Base-by-base conservation (phyloP, 2,797 vertebrate genomes). In the Pristis pectinata region DNA sequence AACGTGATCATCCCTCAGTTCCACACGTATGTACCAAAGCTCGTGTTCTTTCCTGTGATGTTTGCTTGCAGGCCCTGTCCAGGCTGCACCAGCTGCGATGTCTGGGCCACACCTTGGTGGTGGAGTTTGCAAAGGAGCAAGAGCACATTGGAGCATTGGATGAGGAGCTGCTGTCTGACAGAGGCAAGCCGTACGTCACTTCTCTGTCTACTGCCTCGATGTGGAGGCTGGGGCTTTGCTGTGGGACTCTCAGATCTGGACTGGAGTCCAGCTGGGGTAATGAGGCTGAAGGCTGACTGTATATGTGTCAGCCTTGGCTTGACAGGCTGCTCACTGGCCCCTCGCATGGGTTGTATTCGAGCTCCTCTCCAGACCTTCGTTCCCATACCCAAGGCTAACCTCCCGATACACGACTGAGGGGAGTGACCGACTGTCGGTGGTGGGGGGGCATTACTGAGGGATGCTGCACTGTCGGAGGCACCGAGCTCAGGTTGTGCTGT, bases 61-160 rank as follows among this genome's bases (percentile, higher is more conserved):
- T 67, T 15, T 93, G 53, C 91, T 89, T 91, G 44, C 30, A 99
- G 99, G 98, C 98, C 95, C 96, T 99, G 56, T 96, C 95, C 94
- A 97, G 98, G 95, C 97, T 99, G 27, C 99, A 99, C 96, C 99
- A 99, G 96, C 96, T 99, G 94, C 97, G 98, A 93, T 96, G 99
- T 95, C 96, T 99, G 95, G 97, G 97, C 95, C 98, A 97, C 93
- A 98, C 97, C 0, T 98, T 99, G 94, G 98, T 99, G 83, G 99
- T 97, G 92, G 98, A 99, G 96, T 99, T 98, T 97, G 98, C 98
- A 0, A 99, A 97, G 97, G 98, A 97, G 37, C 98, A 98, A 96
- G 98, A 99, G 89, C 95, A 95, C 5, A 79, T 97, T 59, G 97
- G 97, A 1, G 96, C 97, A 9, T 96, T 98, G 89, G 98, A 97